Evolutionary conservation across 2,797 vertebrate species (phyloP).

Genomic region (Hoplostethus atlanticus): DNA sequence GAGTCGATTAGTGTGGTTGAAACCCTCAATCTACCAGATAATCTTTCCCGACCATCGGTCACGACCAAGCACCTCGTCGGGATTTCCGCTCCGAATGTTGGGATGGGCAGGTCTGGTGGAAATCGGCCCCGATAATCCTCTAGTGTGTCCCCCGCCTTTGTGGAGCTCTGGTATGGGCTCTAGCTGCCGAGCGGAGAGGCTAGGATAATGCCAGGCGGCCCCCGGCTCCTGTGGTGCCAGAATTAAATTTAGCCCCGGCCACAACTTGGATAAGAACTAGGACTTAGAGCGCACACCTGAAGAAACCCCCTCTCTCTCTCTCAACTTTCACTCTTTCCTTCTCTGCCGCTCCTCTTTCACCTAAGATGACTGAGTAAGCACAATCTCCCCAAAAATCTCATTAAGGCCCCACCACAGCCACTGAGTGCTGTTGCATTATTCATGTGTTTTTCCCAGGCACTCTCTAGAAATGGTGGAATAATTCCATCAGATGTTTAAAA

Average conservation of each 20-base stretch:
- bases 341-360: slow-evolving; percentile 22
- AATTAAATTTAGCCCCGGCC: slow-evolving; percentile 56
- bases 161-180: slow-evolving; percentile 5
- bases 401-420: slow-evolving; percentile 68
- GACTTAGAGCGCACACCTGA: slow-evolving; percentile 50
- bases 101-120: not conserved
- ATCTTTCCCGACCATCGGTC: no score
- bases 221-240: slow-evolving; percentile 22
- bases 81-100: no score
- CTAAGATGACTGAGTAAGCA: slow-evolving; percentile 67
- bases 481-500: slow-evolving; percentile 74
- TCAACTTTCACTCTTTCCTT: slow-evolving; percentile 36
- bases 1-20: no score
- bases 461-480: slow-evolving; percentile 66
- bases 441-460: slow-evolving; percentile 69
- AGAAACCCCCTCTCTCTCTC: slow-evolving; percentile 14
- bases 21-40: no score
- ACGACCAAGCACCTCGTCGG: no score
- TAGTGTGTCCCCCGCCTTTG: not conserved
- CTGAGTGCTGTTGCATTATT: slow-evolving; percentile 77
- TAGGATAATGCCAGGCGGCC: slow-evolving; percentile 12
- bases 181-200: slow-evolving; percentile 34
- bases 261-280: slow-evolving; percentile 48
- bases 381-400: slow-evolving; percentile 75
- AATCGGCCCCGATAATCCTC: slow-evolving; percentile 13